phyloP scores from a whole-genome alignment of 1,140 invertebrate species.

The Cydia amplana region DNA sequence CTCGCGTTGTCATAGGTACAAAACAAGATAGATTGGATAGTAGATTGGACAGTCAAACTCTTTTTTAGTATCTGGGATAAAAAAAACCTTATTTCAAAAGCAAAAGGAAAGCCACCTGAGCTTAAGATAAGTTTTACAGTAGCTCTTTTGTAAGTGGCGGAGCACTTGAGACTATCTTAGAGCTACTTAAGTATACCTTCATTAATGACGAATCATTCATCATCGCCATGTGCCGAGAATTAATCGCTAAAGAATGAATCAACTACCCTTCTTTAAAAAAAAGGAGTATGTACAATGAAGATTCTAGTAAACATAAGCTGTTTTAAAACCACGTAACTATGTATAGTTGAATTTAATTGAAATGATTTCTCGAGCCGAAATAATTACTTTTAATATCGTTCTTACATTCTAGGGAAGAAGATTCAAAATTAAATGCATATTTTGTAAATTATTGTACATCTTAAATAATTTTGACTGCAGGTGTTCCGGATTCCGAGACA shows the following conservation, averaged over 20 bases:
- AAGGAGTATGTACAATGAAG: not conserved
- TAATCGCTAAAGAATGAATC: conserved; percentile 24
- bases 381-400: not conserved
- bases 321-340: not conserved
- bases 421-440: not conserved
- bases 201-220: conserved; percentile 25
- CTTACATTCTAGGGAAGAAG: not conserved
- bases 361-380: no score
- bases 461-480: not conserved
- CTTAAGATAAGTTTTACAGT: conserved; percentile 14
- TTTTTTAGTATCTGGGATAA: not conserved
- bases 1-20: no score
- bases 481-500: conserved; percentile 22
- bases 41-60: no score
- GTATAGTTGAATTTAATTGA: not conserved
- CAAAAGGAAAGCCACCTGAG: conserved; percentile 4
- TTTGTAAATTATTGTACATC: not conserved
- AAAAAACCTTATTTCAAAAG: not conserved
- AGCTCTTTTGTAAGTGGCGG: conserved; percentile 17
- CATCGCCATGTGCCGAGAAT: conserved; percentile 19
- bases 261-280: not conserved
- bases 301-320: not conserved
- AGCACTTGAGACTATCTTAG: conserved; percentile 22
- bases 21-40: not conserved
- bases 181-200: conserved; percentile 5